Percentiles rank a stretch among this genome's conserved stretches.
Conservation (phyloP, 1,140 invertebrate species). For the Drosophila suzukii region DNA sequence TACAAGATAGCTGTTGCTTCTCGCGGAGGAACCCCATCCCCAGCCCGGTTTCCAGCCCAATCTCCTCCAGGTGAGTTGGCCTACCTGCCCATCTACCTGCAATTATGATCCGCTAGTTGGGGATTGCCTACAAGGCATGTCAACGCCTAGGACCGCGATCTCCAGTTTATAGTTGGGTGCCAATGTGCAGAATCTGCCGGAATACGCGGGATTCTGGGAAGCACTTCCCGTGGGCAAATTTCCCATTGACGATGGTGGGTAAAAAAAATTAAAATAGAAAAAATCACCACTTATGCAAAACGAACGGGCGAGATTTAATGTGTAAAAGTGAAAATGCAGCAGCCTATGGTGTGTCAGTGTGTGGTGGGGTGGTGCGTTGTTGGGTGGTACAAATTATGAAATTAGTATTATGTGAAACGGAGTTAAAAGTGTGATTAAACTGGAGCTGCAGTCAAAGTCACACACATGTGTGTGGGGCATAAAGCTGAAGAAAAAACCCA, state of each 20-base stretch:
- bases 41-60: background rate
- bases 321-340: conserved; percentile 68
- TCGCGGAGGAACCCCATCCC: background rate
- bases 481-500: conserved; percentile 1
- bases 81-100: conserved; percentile 29
- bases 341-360: conserved; percentile 7
- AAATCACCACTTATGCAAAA: conserved; percentile 42
- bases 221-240: background rate
- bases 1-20: conserved; percentile 2
- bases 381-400: conserved; percentile 71
- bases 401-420: conserved; percentile 79
- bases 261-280: background rate
- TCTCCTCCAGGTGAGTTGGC: conserved; percentile 1
- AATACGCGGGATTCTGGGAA: conserved; percentile 35
- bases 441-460: conserved; percentile 55
- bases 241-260: conserved; percentile 6
- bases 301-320: conserved; percentile 40
- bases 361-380: conserved; percentile 41
- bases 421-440: conserved; percentile 81
- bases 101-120: conserved; percentile 70
- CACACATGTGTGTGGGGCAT: conserved; percentile 1
- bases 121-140: conserved; percentile 28
- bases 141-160: conserved; percentile 32
- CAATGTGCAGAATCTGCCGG: background rate
- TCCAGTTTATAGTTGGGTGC: conserved; percentile 1